Evolutionary conservation across 1,140 invertebrate species (phyloP).

Genomic region (Bemisia tabaci): DNA sequence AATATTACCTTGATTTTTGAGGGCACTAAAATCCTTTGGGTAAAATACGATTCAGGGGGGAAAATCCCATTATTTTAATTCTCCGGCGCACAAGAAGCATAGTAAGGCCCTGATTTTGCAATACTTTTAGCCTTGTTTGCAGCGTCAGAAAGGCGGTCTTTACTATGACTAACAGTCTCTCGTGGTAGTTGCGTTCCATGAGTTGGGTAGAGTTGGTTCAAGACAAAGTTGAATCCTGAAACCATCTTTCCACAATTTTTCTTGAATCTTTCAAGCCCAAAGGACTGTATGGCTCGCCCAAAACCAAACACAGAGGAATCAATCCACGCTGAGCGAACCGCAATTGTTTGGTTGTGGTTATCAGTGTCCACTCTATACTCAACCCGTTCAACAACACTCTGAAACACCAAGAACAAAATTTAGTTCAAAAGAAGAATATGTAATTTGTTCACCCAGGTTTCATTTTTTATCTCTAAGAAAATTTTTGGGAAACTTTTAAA

Average conservation of each 20-base stretch:
- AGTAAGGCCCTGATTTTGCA: neutral
- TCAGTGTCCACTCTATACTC: conserved; percentile 56
- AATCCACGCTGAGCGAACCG: conserved; percentile 66
- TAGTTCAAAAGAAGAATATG: neutral
- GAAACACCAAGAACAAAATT: conserved; percentile 11
- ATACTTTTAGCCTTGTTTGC: neutral
- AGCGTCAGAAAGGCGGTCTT: neutral
- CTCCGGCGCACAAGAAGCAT: neutral
- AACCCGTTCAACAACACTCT: conserved; percentile 81
- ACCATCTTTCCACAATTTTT: conserved; percentile 70
- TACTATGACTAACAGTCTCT: neutral
- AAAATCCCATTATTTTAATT: neutral
- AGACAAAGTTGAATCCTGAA: conserved; percentile 67
- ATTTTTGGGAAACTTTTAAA: neutral
- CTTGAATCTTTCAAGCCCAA: conserved; percentile 73
- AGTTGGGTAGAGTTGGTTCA: conserved; percentile 29
- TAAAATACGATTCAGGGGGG: too few species aligned
- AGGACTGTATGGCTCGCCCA: conserved; percentile 69
- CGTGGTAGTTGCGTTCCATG: neutral
- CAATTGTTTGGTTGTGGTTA: conserved; percentile 57
- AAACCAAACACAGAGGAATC: conserved; percentile 78
- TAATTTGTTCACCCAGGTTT: neutral
- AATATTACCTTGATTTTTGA: too few species aligned
- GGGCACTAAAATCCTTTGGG: too few species aligned
- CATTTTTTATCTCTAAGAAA: neutral